Conservation (phyloP, 2,888 invertebrate genomes). For the Drosophila acutilabella region DNA sequence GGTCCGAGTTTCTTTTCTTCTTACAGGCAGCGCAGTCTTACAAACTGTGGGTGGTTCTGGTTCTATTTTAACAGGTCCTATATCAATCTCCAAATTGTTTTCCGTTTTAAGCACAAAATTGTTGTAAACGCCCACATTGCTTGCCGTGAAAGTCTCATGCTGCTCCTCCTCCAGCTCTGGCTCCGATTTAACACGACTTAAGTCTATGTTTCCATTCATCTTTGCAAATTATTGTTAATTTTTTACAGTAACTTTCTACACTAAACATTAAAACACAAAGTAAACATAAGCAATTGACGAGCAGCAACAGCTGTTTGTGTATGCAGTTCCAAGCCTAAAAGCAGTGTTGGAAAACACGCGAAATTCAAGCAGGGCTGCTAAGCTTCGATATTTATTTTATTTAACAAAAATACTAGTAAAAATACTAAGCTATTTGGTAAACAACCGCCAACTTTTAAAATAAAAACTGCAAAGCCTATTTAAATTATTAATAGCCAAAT, state of each 20-base stretch:
- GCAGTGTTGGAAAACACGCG: conserved; percentile 8
- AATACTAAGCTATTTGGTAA: no score
- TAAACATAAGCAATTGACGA: conserved; percentile 19
- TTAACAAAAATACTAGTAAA: background rate
- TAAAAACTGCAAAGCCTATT: background rate
- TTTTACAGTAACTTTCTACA: background rate
- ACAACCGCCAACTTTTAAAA: no score
- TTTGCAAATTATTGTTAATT: background rate
- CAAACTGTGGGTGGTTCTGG: background rate
- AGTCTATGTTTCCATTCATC: conserved; percentile 21
- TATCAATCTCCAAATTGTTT: conserved; percentile 8
- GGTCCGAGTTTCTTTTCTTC: background rate
- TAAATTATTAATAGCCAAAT: no score
- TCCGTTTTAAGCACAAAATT: background rate
- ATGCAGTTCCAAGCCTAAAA: background rate
- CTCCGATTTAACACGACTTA: conserved; percentile 27
- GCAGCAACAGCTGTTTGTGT: conserved; percentile 27
- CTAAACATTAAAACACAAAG: background rate
- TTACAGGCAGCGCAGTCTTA: background rate
- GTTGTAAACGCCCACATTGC: background rate
- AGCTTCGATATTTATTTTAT: background rate
- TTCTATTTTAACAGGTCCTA: conserved; percentile 42
- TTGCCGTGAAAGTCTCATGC: background rate
- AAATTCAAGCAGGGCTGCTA: background rate
- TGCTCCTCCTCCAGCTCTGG: conserved; percentile 9